Base-by-base conservation (phyloP, 1,140 invertebrate genomes). In the Sycophaga agraensis region DNA sequence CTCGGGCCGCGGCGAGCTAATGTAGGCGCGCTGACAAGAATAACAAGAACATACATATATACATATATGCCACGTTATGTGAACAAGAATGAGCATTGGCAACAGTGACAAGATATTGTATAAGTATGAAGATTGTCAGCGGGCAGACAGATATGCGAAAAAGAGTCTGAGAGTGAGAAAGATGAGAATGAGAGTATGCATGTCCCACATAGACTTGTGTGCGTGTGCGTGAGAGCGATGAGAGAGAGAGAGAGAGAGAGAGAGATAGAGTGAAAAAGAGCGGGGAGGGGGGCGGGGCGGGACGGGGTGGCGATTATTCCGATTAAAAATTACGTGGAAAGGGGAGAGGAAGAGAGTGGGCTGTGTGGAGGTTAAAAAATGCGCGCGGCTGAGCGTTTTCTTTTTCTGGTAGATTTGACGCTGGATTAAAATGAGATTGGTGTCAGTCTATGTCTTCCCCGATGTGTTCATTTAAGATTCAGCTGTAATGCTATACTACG, bases 1-100 rank as follows among this genome's bases (percentile, higher is more conserved):
- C 57, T 51, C 57, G 57, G 31, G 42, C 54, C 19, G 54, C 17
- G 16, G 40, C 42, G 28, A 28, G 54, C 54, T 56, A 56, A 56
- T 45, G 42, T 43, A 40, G 57, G 35, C 46, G 57, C 46, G 46
- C 37, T 46, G 57, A 59, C 57, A 26, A 59, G 46, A 59, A 59
- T 59, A 59, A 58, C 56, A 45, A 49, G 35, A 58, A 58, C 49
- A 58, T 34, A 31, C 28, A 31, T 4, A 31, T 6, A 19, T 50
- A 50, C 16, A 43, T 21, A 55, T 55, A 55, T 43, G 43, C 39
- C 28, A 55, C 24, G 28, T 16, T 8, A 43, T 43, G 39, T 26
- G 39, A 55, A 43, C 22, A 55, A 43, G 37, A 55, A 43, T 43
- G 51, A 55, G 51, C 51, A 43, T 43, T 55, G 51, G 51, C 51